Evolutionary conservation across 2,797 vertebrate species (phyloP).

Genomic region (Halcyon leucocephala): DNA sequence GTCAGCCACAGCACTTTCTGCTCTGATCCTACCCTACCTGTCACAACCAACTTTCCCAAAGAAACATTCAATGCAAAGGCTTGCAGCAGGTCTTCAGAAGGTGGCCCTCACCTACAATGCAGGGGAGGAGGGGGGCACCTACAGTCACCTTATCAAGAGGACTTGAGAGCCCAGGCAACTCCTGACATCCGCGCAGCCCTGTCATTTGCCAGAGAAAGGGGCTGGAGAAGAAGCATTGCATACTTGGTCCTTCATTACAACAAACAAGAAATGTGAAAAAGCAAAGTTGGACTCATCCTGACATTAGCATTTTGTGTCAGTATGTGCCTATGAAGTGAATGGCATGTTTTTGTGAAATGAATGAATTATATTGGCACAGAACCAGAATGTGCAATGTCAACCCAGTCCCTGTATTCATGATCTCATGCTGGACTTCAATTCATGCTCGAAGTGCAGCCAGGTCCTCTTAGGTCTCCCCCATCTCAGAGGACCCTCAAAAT

Average conservation of each 20-base stretch:
- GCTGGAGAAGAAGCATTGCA: background rate
- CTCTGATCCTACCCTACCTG: background rate
- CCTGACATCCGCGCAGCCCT: background rate
- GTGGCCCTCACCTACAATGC: background rate
- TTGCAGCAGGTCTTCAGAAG: background rate
- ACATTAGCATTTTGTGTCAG: background rate
- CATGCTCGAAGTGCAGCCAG: background rate
- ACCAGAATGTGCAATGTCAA: background rate
- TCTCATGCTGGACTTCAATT: background rate
- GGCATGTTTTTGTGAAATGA: background rate
- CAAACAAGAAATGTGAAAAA: background rate
- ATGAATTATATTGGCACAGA: background rate
- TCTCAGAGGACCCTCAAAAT: background rate
- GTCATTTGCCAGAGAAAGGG: background rate
- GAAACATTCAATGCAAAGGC: background rate
- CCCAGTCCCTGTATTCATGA: background rate
- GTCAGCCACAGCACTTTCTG: rapidly evolving
- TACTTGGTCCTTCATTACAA: background rate
- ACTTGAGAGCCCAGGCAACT: background rate
- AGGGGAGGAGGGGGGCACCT: rapidly evolving
- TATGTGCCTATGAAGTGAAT: background rate
- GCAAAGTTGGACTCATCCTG: background rate
- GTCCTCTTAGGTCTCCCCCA: background rate
- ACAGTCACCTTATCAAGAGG: no score
- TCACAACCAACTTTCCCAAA: background rate